phyloP scores from a whole-genome alignment of 2,797 vertebrate genomes.

The Neopelma chrysocephalum region DNA sequence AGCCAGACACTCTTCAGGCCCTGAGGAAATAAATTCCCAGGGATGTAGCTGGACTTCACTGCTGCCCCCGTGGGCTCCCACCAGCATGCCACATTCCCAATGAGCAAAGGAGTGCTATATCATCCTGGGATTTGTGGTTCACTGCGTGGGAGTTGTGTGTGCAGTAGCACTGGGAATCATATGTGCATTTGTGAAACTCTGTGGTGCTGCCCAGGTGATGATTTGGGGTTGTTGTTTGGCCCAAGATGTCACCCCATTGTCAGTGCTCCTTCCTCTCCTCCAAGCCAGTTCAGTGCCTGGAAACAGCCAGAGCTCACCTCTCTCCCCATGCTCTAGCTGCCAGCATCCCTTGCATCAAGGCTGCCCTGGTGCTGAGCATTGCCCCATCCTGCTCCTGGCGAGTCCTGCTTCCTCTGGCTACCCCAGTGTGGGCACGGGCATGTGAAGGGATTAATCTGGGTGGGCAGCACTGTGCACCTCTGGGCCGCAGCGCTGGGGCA shows the following conservation, averaged over 20 bases:
- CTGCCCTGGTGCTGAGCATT: neutral
- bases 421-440: rapidly evolving
- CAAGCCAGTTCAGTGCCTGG: neutral
- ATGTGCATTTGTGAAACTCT: neutral
- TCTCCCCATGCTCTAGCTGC: neutral
- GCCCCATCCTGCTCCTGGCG: neutral
- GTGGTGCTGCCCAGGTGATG: neutral
- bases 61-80: neutral
- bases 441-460: neutral
- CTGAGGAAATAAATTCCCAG: neutral
- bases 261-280: neutral
- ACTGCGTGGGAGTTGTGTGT: rapidly evolving
- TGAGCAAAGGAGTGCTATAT: neutral
- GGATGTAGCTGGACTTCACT: neutral
- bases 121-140: neutral
- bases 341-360: neutral
- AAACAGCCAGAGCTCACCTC: neutral
- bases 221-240: neutral
- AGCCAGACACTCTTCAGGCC: neutral
- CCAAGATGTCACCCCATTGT: neutral
- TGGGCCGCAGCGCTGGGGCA: neutral
- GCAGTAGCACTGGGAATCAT: neutral
- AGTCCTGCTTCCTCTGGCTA: neutral
- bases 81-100: neutral
- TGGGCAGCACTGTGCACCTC: neutral